These are phyloP conservation scores for Equus przewalskii DNA, from an alignment of 2,113 vertebrate genomes.

Conservation along the genomic window DNA sequence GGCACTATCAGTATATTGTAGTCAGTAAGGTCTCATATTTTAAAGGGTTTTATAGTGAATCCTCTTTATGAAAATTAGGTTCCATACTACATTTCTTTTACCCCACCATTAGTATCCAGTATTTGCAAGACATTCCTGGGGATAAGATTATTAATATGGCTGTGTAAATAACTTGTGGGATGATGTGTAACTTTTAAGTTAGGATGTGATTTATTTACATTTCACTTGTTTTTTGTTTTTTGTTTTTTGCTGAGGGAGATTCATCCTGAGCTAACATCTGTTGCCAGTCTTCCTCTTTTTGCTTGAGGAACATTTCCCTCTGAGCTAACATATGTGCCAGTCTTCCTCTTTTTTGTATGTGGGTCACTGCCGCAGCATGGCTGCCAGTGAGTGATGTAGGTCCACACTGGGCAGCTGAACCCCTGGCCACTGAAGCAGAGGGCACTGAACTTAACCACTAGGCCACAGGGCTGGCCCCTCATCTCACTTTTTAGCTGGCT, in stretches of 20 bases:
- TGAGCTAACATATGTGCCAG: too few relatives aligned
- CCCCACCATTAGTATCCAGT: neutral
- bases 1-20: neutral
- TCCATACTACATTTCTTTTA: constrained; percentile 4
- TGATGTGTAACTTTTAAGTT: neutral
- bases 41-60: constrained; percentile 13
- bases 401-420: too few relatives aligned
- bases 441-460: too few relatives aligned
- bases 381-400: too few relatives aligned
- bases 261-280: too few relatives aligned
- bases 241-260: too few relatives aligned
- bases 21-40: neutral
- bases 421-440: too few relatives aligned
- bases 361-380: too few relatives aligned
- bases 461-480: too few relatives aligned
- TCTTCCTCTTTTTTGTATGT: too few relatives aligned
- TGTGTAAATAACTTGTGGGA: neutral
- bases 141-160: neutral
- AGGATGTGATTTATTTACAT: neutral
- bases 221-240: neutral
- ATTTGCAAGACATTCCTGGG: neutral
- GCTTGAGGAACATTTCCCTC: too few relatives aligned
- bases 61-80: neutral
- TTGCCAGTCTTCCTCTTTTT: too few relatives aligned
- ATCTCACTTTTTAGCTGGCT: neutral